Percentiles rank a stretch among this genome's conserved stretches.
Conservation (phyloP, 2,113 vertebrate species). For the Paratilapia polleni region DNA sequence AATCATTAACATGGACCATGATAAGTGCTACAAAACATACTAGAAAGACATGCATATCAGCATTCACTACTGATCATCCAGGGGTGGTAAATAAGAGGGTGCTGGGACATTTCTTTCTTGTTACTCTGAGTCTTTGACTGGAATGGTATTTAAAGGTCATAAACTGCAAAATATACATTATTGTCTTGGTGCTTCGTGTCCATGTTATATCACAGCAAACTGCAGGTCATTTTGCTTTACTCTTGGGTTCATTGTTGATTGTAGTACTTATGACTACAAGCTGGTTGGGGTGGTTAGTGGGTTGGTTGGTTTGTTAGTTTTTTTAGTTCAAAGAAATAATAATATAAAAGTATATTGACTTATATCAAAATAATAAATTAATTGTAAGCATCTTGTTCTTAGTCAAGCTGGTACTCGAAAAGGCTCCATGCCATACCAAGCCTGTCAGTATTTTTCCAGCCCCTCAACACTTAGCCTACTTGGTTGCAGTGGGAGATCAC, state of each 20-base stretch:
- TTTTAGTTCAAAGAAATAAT: neutral
- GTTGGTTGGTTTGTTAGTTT: too few relatives aligned
- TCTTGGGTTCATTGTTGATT: neutral
- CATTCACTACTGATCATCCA: neutral
- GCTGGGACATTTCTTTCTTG: neutral
- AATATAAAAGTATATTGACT: neutral
- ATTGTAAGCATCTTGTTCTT: neutral
- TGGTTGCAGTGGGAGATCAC: constrained; percentile 2
- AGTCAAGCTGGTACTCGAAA: neutral
- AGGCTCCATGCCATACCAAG: neutral
- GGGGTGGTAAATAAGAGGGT: neutral
- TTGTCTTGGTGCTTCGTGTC: neutral
- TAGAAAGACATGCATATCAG: neutral
- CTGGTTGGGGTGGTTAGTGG: too few relatives aligned
- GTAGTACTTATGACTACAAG: neutral
- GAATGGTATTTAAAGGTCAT: neutral
- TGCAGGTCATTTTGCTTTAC: neutral
- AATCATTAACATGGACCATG: neutral
- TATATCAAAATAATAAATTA: neutral
- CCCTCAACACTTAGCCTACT: constrained; percentile 17
- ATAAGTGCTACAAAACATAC: constrained; percentile 14
- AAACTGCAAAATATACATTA: neutral
- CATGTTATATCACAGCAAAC: neutral
- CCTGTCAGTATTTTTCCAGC: neutral
- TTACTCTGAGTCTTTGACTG: neutral